These are phyloP conservation scores for Porites cylindrica DNA, from an alignment of 92 coral and sea anemone species.

Conservation along the genomic window DNA sequence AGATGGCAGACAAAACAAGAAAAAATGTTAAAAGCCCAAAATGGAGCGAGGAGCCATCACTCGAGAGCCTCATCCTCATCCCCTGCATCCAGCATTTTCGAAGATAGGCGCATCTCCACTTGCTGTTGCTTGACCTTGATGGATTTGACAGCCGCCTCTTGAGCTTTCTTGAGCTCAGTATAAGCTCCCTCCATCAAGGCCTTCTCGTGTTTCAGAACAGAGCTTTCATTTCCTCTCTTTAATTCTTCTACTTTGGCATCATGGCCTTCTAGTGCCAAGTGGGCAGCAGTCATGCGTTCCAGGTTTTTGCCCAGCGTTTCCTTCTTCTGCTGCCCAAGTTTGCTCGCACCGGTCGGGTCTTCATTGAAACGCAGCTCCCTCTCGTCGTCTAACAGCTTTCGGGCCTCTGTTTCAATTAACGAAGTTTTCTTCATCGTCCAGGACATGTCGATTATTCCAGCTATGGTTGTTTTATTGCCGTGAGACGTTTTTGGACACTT, in stretches of 20 bases:
- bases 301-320: constrained; percentile 43
- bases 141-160: constrained; percentile 46
- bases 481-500: constrained; percentile 15
- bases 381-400: constrained; percentile 23
- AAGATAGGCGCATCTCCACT: background rate
- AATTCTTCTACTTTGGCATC: background rate
- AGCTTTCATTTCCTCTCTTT: background rate
- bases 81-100: background rate
- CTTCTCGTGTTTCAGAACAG: constrained; percentile 2
- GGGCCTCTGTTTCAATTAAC: constrained; percentile 43
- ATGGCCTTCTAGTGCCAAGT: constrained; percentile 21
- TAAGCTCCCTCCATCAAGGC: constrained; percentile 47
- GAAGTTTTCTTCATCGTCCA: constrained; percentile 54
- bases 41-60: background rate
- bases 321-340: constrained; percentile 24
- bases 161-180: constrained; percentile 57
- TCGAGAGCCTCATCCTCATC: background rate
- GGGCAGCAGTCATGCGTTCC: constrained; percentile 54
- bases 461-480: constrained; percentile 13
- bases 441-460: constrained; percentile 53
- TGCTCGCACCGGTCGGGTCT: background rate
- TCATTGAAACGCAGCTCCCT: constrained; percentile 1
- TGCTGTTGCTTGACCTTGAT: constrained; percentile 8
- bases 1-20: too few species aligned
- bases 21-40: too few species aligned